Evolutionary conservation across 1,140 invertebrate genomes (phyloP).

Genomic region (Ericerus pela): DNA sequence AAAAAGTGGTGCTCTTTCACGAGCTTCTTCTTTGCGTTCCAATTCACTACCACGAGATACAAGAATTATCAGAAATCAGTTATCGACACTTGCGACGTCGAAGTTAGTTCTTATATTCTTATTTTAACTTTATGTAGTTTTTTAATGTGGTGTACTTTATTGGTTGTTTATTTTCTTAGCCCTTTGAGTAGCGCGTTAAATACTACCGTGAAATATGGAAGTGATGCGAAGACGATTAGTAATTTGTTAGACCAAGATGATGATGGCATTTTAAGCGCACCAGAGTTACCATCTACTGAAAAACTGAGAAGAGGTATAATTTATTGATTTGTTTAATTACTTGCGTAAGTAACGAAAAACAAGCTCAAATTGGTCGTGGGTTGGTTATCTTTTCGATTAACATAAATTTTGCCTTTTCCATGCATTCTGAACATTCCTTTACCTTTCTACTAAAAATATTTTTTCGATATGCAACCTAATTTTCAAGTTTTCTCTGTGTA

Average conservation of each 20-base stretch:
- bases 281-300: conserved; percentile 54
- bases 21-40: conserved; percentile 29
- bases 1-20: conserved; percentile 21
- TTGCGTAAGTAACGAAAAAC: too few species aligned
- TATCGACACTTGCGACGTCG: conserved; percentile 10
- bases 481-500: too few species aligned
- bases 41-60: conserved; percentile 36
- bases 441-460: too few species aligned
- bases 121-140: background rate
- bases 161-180: background rate
- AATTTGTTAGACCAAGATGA: conserved; percentile 45
- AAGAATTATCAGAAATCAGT: conserved; percentile 10
- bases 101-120: background rate
- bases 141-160: background rate
- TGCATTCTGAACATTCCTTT: too few species aligned
- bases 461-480: too few species aligned
- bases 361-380: too few species aligned
- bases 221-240: background rate
- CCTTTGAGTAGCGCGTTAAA: background rate
- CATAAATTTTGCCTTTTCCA: too few species aligned
- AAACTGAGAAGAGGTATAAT: conserved; percentile 41
- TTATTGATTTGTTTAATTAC: too few species aligned
- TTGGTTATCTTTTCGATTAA: too few species aligned
- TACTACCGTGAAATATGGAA: background rate
- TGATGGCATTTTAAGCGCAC: conserved; percentile 65